Conservation (phyloP, 2,888 invertebrate species). For the Drosophila nr. fundita region DNA sequence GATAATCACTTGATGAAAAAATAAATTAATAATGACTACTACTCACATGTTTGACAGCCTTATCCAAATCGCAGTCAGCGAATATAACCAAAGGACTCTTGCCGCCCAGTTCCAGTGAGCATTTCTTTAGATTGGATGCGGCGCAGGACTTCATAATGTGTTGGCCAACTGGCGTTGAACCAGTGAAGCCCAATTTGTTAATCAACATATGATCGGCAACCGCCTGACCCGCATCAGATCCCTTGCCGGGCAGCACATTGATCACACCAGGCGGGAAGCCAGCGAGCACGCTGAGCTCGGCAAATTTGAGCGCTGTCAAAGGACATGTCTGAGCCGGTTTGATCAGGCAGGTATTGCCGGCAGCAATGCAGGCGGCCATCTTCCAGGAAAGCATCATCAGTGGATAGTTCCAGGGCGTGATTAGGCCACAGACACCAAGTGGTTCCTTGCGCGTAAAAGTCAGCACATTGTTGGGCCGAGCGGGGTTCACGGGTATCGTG, state of each 20-base stretch:
- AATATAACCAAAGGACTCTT: conserved; percentile 98
- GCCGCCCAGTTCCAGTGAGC: conserved; percentile 97
- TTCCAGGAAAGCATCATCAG: conserved; percentile 99
- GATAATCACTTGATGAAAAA: background rate
- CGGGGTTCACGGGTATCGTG: conserved; percentile 96
- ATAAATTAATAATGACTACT: background rate
- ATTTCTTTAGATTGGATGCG: conserved; percentile 96
- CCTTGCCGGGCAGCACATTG: conserved; percentile 95
- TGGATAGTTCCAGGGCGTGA: conserved; percentile 99
- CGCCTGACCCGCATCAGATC: conserved; percentile 93
- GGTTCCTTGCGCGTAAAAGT: conserved; percentile 96
- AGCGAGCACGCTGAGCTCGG: conserved; percentile 94
- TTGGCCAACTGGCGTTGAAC: conserved; percentile 95
- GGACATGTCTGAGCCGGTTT: conserved; percentile 98
- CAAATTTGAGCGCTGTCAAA: conserved; percentile 97
- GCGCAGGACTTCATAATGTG: conserved; percentile 97
- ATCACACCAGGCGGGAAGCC: conserved; percentile 98
- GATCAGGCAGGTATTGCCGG: conserved; percentile 97
- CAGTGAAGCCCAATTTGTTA: conserved; percentile 97
- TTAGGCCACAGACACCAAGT: conserved; percentile 95
- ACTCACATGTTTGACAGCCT: conserved; percentile 94
- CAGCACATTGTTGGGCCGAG: conserved; percentile 95
- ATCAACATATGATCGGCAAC: conserved; percentile 93
- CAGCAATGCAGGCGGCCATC: conserved; percentile 98
- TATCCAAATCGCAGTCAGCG: conserved; percentile 96